A percentile compares a stretch with the other conserved stretches of the same genome.
These are phyloP conservation scores for Pantherophis alleghaniensis DNA, from an alignment of 2,797 vertebrate species.

Conservation along the genomic window DNA sequence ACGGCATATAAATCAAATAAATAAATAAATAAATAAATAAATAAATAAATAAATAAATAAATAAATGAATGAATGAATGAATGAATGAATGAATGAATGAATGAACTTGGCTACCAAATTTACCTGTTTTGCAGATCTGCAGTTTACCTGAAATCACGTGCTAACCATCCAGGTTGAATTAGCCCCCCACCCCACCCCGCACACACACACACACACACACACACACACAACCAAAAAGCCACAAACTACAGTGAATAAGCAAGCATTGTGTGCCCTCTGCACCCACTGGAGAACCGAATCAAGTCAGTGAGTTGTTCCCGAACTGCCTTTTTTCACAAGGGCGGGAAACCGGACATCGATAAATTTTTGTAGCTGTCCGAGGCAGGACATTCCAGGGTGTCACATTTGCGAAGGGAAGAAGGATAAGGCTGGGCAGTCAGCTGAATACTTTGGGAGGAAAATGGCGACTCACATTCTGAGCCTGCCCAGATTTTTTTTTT, in stretches of 20 bases:
- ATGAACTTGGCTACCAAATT: not conserved
- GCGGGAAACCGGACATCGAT: not conserved
- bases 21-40: too few relatives aligned
- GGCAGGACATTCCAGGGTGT: not conserved
- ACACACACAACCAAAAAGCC: not conserved
- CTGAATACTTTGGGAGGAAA: not conserved
- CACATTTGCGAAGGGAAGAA: slow-evolving; percentile 2
- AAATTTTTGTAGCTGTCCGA: not conserved
- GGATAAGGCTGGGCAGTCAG: not conserved
- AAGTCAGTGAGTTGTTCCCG: not conserved
- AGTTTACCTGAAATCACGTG: too few relatives aligned
- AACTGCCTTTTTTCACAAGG: not conserved
- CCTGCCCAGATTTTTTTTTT: not conserved
- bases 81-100: too few relatives aligned
- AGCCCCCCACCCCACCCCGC: too few relatives aligned
- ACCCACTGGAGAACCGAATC: not conserved
- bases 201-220: too few relatives aligned
- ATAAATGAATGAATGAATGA: too few relatives aligned
- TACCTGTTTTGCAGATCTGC: not conserved
- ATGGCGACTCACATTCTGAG: not conserved
- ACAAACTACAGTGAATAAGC: not conserved
- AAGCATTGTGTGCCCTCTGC: not conserved
- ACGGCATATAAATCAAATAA: too few relatives aligned
- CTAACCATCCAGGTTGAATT: not conserved
- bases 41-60: too few relatives aligned